Percentiles rank a stretch among this genome's conserved stretches.
phyloP scores from a whole-genome alignment of 2,888 invertebrate genomes.

The Cerastoderma edule region DNA sequence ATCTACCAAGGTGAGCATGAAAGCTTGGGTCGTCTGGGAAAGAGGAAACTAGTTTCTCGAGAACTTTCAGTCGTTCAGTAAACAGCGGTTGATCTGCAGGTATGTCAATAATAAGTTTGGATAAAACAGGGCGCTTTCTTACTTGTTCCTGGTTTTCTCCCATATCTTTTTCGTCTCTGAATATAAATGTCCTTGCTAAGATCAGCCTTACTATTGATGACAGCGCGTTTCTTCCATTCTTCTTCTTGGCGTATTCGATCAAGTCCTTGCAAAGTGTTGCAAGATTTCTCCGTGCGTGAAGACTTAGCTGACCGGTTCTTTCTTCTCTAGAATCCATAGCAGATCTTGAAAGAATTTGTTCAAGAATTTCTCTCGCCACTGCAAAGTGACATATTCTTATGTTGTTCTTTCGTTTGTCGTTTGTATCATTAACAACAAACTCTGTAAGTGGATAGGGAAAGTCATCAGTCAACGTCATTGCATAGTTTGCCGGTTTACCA shows the following conservation, averaged over 20 bases:
- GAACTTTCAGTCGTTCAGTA: slow-evolving; percentile 56
- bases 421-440: slow-evolving; percentile 51
- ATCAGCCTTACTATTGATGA: slow-evolving; percentile 46
- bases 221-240: slow-evolving; percentile 36
- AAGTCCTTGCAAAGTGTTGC: slow-evolving; percentile 53
- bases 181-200: slow-evolving; percentile 63
- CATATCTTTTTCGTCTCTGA: slow-evolving; percentile 59
- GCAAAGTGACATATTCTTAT: slow-evolving; percentile 57
- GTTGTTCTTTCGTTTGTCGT: slow-evolving; percentile 44
- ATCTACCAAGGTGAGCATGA: slow-evolving; percentile 58
- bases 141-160: slow-evolving; percentile 49
- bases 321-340: neutral
- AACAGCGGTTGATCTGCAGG: slow-evolving; percentile 56
- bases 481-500: slow-evolving; percentile 38
- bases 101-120: slow-evolving; percentile 60
- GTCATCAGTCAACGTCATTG: slow-evolving; percentile 41
- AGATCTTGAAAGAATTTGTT: slow-evolving; percentile 50
- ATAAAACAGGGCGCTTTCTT: slow-evolving; percentile 45
- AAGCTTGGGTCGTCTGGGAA: slow-evolving; percentile 63
- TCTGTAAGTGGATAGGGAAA: slow-evolving; percentile 48
- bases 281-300: slow-evolving; percentile 48
- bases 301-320: slow-evolving; percentile 33
- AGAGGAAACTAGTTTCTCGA: slow-evolving; percentile 44
- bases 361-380: slow-evolving; percentile 64
- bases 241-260: slow-evolving; percentile 55